Conservation (phyloP, 64 coral and sea anemone species). For the Pocillopora verrucosa region DNA sequence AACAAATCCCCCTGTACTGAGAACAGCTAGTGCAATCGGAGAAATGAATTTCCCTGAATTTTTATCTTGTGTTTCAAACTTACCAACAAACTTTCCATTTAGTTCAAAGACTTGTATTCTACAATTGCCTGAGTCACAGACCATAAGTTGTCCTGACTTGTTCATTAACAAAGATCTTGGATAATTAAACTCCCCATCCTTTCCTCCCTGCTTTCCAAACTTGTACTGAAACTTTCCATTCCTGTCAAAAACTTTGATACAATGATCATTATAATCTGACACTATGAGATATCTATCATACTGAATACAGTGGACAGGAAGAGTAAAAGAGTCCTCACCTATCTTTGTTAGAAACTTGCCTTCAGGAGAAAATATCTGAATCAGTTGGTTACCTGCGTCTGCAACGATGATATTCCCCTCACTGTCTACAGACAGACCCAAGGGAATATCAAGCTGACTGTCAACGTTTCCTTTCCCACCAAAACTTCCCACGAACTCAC, state of each 20-base stretch:
- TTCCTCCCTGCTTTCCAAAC: slow-evolving; percentile 33
- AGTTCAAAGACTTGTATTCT: slow-evolving; percentile 60
- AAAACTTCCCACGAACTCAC: slow-evolving; percentile 20
- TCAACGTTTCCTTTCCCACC: slow-evolving; percentile 15
- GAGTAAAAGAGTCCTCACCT: slow-evolving; percentile 12
- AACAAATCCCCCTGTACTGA: no score
- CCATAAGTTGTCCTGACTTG: slow-evolving; percentile 58
- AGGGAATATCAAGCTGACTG: slow-evolving; percentile 21
- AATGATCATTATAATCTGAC: slow-evolving; percentile 27
- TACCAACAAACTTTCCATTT: slow-evolving; percentile 56
- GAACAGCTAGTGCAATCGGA: no score
- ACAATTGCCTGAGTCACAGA: slow-evolving; percentile 47
- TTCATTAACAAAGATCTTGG: slow-evolving; percentile 39
- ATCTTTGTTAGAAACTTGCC: slow-evolving; percentile 44
- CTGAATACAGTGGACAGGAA: slow-evolving; percentile 39
- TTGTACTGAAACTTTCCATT: slow-evolving; percentile 45
- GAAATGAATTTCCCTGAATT: not conserved
- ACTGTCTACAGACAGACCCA: slow-evolving; percentile 33
- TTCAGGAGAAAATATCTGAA: slow-evolving; percentile 53
- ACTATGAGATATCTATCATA: slow-evolving; percentile 39
- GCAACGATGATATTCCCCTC: slow-evolving; percentile 56
- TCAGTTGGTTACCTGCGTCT: slow-evolving; percentile 38
- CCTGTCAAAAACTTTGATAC: slow-evolving; percentile 44
- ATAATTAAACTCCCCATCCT: slow-evolving; percentile 39
- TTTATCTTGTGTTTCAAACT: slow-evolving; percentile 60